These are phyloP conservation scores for Phengaris arion DNA, from an alignment of 2,888 invertebrate genomes.

Conservation along the genomic window DNA sequence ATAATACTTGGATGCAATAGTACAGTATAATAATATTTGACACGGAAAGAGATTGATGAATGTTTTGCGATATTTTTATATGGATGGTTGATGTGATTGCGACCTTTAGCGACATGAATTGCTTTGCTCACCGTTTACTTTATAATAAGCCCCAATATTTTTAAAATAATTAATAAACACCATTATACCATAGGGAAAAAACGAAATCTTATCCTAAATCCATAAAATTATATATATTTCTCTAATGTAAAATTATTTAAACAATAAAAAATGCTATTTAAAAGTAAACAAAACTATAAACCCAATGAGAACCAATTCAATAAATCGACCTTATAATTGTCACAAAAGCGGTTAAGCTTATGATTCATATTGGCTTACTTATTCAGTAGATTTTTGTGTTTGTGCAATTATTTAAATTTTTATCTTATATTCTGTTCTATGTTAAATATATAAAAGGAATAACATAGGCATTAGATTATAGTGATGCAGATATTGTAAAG, in stretches of 20 bases:
- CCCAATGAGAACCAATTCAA: too few species aligned
- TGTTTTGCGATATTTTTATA: constrained; percentile 48
- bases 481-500: not conserved
- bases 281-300: too few species aligned
- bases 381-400: not conserved
- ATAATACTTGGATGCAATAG: not conserved
- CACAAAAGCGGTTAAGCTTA: not conserved
- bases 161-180: not conserved
- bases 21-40: not conserved
- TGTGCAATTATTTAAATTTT: not conserved
- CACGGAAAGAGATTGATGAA: constrained; percentile 24
- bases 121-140: constrained; percentile 31
- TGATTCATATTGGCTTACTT: not conserved
- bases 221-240: too few species aligned
- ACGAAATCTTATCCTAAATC: not conserved
- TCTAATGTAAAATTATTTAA: too few species aligned
- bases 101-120: constrained; percentile 20
- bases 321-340: not conserved
- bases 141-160: constrained; percentile 21
- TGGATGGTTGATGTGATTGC: constrained; percentile 33
- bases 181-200: constrained; percentile 18
- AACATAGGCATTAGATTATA: constrained; percentile 3
- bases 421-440: not conserved
- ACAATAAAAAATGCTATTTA: too few species aligned
- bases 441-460: not conserved